Percentiles rank a stretch among this genome's conserved stretches.
Conservation (phyloP, 2,797 vertebrate species). For the Apogon talboti region DNA sequence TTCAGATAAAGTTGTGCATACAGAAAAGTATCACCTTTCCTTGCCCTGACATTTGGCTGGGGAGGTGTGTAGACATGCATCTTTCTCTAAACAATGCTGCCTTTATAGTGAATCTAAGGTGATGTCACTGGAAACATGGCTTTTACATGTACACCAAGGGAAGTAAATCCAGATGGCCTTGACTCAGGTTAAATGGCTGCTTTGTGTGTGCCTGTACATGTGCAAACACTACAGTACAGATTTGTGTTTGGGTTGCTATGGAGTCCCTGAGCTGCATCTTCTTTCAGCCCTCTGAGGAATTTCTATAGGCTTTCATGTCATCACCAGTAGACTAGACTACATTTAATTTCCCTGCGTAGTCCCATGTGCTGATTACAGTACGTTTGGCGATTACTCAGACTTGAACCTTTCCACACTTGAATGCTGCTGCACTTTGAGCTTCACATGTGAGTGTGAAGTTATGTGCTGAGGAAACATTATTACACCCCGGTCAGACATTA, state of each 20-base stretch:
- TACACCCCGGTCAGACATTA: conserved; percentile 20
- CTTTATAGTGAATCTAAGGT: conserved; percentile 53
- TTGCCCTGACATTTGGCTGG: conserved; percentile 30
- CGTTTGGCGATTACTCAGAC: conserved; percentile 67
- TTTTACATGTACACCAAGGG: conserved; percentile 50
- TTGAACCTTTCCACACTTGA: conserved; percentile 54
- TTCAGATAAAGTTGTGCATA: conserved; percentile 8
- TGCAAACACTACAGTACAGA: conserved; percentile 51
- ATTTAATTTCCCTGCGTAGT: conserved; percentile 20
- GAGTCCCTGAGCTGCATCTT: conserved; percentile 40
- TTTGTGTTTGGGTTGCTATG: conserved; percentile 62
- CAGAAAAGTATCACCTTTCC: conserved; percentile 37
- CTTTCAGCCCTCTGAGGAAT: conserved; percentile 64
- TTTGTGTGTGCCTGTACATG: conserved; percentile 48
- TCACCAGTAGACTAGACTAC: conserved; percentile 14
- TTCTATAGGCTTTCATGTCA: conserved; percentile 49
- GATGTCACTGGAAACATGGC: conserved; percentile 66
- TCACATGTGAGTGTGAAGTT: conserved; percentile 58
- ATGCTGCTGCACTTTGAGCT: conserved; percentile 56
- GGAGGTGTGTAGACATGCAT: conserved; percentile 30
- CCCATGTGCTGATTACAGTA: conserved; percentile 27
- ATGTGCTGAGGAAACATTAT: conserved; percentile 38
- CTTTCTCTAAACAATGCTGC: conserved; percentile 54
- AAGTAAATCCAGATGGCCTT: conserved; percentile 64
- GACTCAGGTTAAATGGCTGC: conserved; percentile 62